Percentiles rank a stretch among this genome's conserved stretches.
phyloP scores from a whole-genome alignment of 2,113 vertebrate species.

The Sakesphorus luctuosus region DNA sequence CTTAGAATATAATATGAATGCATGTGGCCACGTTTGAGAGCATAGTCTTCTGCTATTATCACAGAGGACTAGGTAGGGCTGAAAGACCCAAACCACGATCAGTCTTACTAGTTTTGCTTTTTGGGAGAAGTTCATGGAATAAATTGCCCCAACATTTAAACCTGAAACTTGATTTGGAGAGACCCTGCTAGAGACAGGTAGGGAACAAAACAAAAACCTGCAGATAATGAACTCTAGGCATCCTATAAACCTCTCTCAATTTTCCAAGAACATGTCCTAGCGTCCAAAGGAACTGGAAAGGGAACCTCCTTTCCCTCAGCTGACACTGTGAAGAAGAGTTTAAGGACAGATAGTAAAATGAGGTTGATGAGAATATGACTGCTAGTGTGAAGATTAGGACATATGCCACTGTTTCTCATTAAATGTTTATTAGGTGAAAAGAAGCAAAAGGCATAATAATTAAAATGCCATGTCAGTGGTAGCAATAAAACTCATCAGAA shows the following conservation, averaged over 20 bases:
- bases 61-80: background rate
- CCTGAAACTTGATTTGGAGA: background rate
- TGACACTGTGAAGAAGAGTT: background rate
- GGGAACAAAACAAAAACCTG: background rate
- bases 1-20: background rate
- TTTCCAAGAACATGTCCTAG: background rate
- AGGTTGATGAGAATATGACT: background rate
- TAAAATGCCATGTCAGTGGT: background rate
- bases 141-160: background rate
- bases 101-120: background rate
- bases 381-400: background rate
- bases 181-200: background rate
- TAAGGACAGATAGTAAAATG: background rate
- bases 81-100: background rate
- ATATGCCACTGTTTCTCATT: background rate
- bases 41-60: background rate
- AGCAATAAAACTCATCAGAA: background rate
- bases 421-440: background rate
- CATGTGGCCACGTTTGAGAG: rapidly evolving
- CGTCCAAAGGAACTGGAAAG: background rate
- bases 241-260: background rate
- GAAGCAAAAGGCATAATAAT: background rate
- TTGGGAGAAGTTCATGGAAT: background rate
- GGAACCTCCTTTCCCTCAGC: background rate
- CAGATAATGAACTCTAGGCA: background rate